Evolutionary conservation across 64 coral and sea anemone species (phyloP), one percentile per base, ranked within the genome.

Genomic region (Trachythela sp.): DNA sequence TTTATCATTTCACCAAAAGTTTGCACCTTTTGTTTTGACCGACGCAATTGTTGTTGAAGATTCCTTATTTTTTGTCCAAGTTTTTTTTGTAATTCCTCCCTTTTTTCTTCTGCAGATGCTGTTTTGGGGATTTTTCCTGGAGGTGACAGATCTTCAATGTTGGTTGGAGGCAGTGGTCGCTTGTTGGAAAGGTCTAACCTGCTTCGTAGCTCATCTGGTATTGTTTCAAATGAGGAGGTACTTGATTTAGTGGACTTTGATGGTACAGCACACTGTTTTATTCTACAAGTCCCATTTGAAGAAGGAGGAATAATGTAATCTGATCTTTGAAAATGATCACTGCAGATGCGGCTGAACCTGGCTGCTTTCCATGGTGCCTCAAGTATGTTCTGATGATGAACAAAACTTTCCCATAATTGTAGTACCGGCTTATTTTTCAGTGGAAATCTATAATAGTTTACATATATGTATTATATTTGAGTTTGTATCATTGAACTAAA

Each of bases 361-460:
- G 26, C 34, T 80, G 11, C 13, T 2, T 80, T 35, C 75, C 75
- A 80, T 80, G 30, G 33, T 36, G 32, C 33, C 14, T 80, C 20
- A 6, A 9, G 30, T 80, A 14, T 5, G 30, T 80, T 80, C 0
- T 9, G 3, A 0, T 39, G 9, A 34, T 80, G 31, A 80, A 80
- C 75, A 80, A 37, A 80, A 30, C 30, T 20, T 30, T 80, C 75
- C 30, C 75, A 80, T 5, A 1, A 39, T 39, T 80, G 9, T 36
- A 80, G 17, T 35, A 80, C 9, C 13, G 15, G 10, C 9, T 80
- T 80, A 37, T 35, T 36, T 35, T 80, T 80, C 13, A 80, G 0
- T 9, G 75, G 75, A 80, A 80, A 80, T 35, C 75, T 80, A 38
- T 18, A 80, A 80, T 37, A 80, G n/a, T n/a, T n/a, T n/a, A n/a